Evolutionary conservation across 2,113 vertebrate species (phyloP), one percentile per base, ranked within the genome.

Genomic region (Otis tarda): DNA sequence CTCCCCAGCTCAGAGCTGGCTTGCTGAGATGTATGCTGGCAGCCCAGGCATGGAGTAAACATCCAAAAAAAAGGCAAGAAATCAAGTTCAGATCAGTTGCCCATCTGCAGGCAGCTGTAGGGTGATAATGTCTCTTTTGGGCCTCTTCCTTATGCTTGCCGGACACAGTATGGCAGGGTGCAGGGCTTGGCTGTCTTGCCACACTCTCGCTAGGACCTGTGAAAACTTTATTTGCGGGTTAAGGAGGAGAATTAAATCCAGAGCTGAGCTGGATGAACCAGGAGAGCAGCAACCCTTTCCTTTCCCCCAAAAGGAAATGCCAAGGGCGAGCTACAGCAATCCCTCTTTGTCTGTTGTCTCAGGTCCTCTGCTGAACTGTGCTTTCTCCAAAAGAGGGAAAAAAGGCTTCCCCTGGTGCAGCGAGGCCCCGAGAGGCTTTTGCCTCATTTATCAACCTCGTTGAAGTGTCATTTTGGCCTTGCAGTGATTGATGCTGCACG

Each of bases 131-230:
- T 20, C 17, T 28, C 64, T 49, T 53, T 24, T 2, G 10, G 9
- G 57, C 28, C 5, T n/a, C 45, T 25, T 9, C 23, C 1, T 0
- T 33, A 25, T 12, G 59, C 70, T 47, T 2, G 3, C 28, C 0
- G 6, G 60, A 13, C 41, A 9, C 10, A 7, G 30, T 25, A 5
- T 7, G 64, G 88, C 43, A 25, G 14, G 69, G 12, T 4, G 28
- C 12, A 3, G 63, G 22, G 55, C 49, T 15, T 59, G 20, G 47
- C 39, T 12, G 2, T 37, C 71, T 50, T 49, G 49, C 10, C 49
- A 25, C 1, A 0, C 19, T 61, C 41, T 60, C 6, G 6, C 63
- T 71, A 19, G 33, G 61, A 47, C 39, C 15, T 23, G 25, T 12
- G 9, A 28, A 55, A 59, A 61, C 35, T 8, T 59, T 56, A 13